phyloP scores from a whole-genome alignment of 2,797 vertebrate genomes.

The Helostoma temminkii region DNA sequence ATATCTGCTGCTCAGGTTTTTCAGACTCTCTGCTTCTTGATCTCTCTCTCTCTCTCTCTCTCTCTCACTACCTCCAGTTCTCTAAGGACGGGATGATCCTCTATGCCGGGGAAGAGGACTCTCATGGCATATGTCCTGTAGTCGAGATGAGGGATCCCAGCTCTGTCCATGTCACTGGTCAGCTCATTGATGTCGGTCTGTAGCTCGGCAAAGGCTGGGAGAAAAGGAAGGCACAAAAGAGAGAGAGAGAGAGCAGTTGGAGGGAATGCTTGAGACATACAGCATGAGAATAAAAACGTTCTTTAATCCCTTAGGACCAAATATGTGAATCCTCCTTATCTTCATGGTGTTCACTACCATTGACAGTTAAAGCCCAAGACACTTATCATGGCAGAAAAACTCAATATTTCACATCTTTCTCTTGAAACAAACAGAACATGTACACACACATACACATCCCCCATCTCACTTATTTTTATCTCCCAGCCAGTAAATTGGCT shows the following conservation, averaged over 20 bases:
- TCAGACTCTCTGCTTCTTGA: conserved; percentile 88
- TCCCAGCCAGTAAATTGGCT: conserved; percentile 75
- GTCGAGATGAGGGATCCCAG: conserved; percentile 95
- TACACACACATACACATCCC: conserved; percentile 27
- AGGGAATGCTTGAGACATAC: conserved; percentile 37
- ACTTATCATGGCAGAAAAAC: conserved; percentile 68
- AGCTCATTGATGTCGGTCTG: conserved; percentile 98
- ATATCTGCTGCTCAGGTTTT: conserved; percentile 17
- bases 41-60: conserved; percentile 88
- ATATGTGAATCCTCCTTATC: conserved; percentile 61
- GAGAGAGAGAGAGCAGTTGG: conserved; percentile 26
- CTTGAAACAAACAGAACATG: conserved; percentile 18
- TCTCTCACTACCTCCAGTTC: conserved; percentile 95
- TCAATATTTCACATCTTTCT: conserved; percentile 61
- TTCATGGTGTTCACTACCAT: conserved; percentile 56
- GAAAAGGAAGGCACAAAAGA: conserved; percentile 12
- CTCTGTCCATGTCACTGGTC: conserved; percentile 95
- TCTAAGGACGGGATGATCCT: conserved; percentile 95
- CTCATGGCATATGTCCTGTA: conserved; percentile 96
- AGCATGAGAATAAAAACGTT: conserved; percentile 43
- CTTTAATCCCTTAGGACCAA: conserved; percentile 54
- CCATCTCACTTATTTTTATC: conserved; percentile 67
- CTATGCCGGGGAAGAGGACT: conserved; percentile 96
- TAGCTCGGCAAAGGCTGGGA: conserved; percentile 94
- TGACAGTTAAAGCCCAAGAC: conserved; percentile 66